A percentile compares a stretch with the other conserved stretches of the same genome.
Evolutionary conservation across 2,888 invertebrate genomes (phyloP).

Genomic region (Xestobium rufovillosum): DNA sequence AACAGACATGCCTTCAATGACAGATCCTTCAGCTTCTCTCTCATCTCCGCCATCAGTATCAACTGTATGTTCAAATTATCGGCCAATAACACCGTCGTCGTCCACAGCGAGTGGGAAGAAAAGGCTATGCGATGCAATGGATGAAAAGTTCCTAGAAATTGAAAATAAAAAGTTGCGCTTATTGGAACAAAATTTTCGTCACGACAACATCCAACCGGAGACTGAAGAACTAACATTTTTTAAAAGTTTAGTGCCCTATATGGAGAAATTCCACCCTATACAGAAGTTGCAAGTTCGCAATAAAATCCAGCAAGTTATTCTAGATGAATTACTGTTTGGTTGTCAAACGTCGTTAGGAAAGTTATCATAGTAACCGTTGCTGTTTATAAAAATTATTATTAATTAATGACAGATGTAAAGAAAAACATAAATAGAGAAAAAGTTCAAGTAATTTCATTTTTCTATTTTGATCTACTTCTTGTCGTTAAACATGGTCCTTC

Average conservation of each 20-base stretch:
- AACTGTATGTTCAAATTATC: no score
- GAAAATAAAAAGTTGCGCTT: conserved; percentile 13
- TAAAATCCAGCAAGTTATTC: conserved; percentile 16
- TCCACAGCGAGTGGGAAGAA: conserved; percentile 10
- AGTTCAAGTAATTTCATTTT: no score
- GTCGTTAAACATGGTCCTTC: no score
- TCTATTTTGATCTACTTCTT: no score
- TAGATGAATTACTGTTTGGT: no score
- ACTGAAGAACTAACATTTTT: conserved; percentile 16
- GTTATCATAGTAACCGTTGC: no score
- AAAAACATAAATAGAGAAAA: no score
- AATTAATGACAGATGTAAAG: no score
- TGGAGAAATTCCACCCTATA: conserved; percentile 15
- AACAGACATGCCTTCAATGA: conserved; percentile 9
- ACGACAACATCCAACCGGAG: conserved; percentile 11
- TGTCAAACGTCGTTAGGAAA: no score
- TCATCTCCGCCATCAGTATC: conserved; percentile 7
- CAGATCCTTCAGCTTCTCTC: conserved; percentile 7
- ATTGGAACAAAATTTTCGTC: conserved; percentile 7
- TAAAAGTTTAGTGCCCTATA: conserved; percentile 16
- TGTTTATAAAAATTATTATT: no score
- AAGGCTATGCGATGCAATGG: conserved; percentile 9
- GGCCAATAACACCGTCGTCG: no score
- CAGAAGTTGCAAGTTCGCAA: conserved; percentile 13
- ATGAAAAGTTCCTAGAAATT: conserved; percentile 15